These are phyloP conservation scores for Meandrina meandrites DNA, from an alignment of 92 coral and sea anemone species.

Conservation along the genomic window DNA sequence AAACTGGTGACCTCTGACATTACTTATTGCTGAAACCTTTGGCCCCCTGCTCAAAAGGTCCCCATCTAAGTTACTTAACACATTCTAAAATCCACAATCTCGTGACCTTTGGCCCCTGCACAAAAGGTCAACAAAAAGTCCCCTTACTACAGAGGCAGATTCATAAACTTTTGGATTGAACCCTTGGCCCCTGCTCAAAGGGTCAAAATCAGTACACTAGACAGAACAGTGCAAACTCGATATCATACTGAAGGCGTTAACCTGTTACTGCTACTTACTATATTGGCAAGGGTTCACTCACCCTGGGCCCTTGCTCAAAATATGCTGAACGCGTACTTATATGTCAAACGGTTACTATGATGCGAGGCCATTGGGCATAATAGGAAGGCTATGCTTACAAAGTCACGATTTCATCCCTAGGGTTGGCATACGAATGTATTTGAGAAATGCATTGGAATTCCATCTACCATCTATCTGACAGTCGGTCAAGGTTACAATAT, in stretches of 20 bases:
- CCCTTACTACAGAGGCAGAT: too few species aligned
- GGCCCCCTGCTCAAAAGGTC: neutral
- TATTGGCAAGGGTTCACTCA: too few species aligned
- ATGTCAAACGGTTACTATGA: slow-evolving; percentile 22
- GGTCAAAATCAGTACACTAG: too few species aligned
- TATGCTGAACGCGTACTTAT: neutral
- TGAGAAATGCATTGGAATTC: slow-evolving; percentile 39
- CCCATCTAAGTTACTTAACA: neutral
- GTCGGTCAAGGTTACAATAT: slow-evolving; percentile 27
- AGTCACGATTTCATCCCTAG: slow-evolving; percentile 8
- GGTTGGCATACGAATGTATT: slow-evolving; percentile 22
- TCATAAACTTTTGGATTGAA: too few species aligned
- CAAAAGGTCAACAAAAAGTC: neutral
- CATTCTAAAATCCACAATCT: neutral
- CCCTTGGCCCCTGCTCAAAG: too few species aligned
- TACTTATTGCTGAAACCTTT: too few species aligned
- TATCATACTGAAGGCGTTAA: too few species aligned
- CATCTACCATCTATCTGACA: slow-evolving; percentile 23
- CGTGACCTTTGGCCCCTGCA: neutral
- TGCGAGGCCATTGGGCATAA: slow-evolving; percentile 25
- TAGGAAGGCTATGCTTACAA: slow-evolving; percentile 13
- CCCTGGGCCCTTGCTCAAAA: too few species aligned
- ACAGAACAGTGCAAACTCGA: too few species aligned
- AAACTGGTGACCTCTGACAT: too few species aligned
- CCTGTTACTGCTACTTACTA: too few species aligned